Evolutionary conservation across 2,113 vertebrate species (phyloP).

Genomic region (Chiloscyllium plagiosum): DNA sequence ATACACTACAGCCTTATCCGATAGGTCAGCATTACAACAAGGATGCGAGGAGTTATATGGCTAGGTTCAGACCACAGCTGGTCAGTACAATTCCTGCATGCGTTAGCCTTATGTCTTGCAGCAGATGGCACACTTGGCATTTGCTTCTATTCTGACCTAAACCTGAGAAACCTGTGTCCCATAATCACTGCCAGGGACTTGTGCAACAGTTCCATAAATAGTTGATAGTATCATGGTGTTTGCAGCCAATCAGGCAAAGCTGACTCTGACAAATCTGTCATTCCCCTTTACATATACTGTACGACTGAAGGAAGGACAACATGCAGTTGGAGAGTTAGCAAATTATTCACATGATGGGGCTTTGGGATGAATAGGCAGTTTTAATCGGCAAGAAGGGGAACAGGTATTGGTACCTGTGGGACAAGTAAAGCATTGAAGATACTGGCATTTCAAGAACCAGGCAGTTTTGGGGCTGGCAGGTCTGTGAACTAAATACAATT

Average conservation of each 20-base stretch:
- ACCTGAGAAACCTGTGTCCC: background rate
- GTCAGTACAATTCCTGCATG: background rate
- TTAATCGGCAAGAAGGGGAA: background rate
- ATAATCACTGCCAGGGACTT: background rate
- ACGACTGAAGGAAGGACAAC: background rate
- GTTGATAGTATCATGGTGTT: background rate
- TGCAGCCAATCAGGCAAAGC: background rate
- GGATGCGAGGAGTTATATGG: background rate
- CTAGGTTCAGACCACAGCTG: background rate
- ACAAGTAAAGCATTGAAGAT: background rate
- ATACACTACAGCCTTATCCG: background rate
- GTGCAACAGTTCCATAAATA: background rate
- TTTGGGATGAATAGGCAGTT: background rate
- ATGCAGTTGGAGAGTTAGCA: background rate
- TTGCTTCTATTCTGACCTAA: background rate
- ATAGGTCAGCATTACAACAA: background rate
- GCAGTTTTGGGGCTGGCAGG: background rate
- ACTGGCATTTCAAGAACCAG: background rate
- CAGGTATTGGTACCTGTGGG: background rate
- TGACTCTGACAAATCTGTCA: background rate
- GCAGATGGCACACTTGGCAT: background rate
- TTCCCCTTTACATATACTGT: background rate
- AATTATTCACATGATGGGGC: background rate
- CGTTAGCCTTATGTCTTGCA: background rate
- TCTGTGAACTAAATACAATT: background rate